Evolutionary conservation across 2,113 vertebrate species (phyloP), one percentile per base, ranked within the genome.

Genomic region (Vimba vimba): DNA sequence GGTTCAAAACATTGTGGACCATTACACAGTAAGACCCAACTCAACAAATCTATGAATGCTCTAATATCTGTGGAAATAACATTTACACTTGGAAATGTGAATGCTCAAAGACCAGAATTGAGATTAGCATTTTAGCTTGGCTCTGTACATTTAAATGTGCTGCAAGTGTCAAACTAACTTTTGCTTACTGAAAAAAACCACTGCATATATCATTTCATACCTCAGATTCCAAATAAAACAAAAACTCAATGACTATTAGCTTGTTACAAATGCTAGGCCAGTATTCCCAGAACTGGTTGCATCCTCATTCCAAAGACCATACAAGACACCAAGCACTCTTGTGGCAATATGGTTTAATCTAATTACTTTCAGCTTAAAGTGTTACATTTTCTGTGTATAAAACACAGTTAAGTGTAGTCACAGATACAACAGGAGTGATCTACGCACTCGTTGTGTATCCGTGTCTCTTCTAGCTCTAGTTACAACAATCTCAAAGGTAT

Each of bases 271-370:
- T 39, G 33, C 55, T 30, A 50, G 39, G 47, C 4, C 79, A 66
- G 60, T 81, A 50, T 69, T 80, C 12, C 45, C 23, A 50, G n/a
- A 12, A 52, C n/a, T 27, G 12, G 33, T 17, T 64, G 25, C 36
- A 25, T 45, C 7, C n/a, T 62, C 33, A 85, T 59, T 60, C 52
- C 30, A 80, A 83, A 88, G 43, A 74, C 52, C 52, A 85, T 57
- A 78, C 73, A 73, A 62, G 84, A 83, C 66, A 86, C 80, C 23
- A 5, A 60, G 66, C 43, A 43, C 64, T 79, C 84, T 83, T 73
- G 74, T 86, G 64, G 45, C 43, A 83, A 79, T 66, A 77, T 23
- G 84, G 76, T 83, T 88, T 86, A 79, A 73, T 83, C 71, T 62
- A 86, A 57, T 62, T 55, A 79, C 36, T 47, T 30, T 82, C 78